These are phyloP conservation scores for Pao palembangensis DNA, from an alignment of 2,113 vertebrate species.

Conservation along the genomic window DNA sequence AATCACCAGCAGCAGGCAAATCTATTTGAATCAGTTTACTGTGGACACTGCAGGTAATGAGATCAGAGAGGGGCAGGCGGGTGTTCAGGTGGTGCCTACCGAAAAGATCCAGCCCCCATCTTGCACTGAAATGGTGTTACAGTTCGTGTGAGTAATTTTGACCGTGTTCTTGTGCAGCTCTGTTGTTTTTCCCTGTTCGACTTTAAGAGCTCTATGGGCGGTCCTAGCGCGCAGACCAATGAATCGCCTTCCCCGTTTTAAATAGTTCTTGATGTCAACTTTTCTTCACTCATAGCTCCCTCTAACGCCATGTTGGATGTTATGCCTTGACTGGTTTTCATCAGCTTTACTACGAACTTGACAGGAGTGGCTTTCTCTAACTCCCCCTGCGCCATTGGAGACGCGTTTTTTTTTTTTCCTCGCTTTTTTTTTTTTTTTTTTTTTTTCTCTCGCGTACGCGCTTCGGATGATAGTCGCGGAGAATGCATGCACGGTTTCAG, in stretches of 20 bases:
- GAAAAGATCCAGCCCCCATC: not conserved
- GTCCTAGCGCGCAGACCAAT: constrained; percentile 78
- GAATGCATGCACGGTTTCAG: constrained; percentile 31
- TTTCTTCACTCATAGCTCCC: constrained; percentile 76
- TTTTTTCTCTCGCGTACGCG: constrained; percentile 19
- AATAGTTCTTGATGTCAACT: constrained; percentile 89
- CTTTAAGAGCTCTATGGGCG: constrained; percentile 74
- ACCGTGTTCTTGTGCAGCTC: constrained; percentile 19
- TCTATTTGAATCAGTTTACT: not conserved
- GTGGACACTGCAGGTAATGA: not conserved
- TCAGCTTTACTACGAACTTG: constrained; percentile 73
- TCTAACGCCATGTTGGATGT: constrained; percentile 92
- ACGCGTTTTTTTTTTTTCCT: constrained; percentile 13
- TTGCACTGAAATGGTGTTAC: not conserved
- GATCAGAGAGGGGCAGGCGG: not conserved
- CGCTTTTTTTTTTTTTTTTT: not conserved
- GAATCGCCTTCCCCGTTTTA: constrained; percentile 79
- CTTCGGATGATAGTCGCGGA: constrained; percentile 57
- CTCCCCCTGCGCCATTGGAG: constrained; percentile 34
- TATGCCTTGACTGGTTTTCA: constrained; percentile 74
- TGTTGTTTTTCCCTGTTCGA: constrained; percentile 36
- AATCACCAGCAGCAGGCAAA: not conserved
- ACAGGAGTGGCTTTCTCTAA: constrained; percentile 55
- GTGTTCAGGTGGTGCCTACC: not conserved
- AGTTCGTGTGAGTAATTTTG: constrained; percentile 15